phyloP scores from a whole-genome alignment of 2,797 vertebrate genomes.

The Spheniscus humboldti region DNA sequence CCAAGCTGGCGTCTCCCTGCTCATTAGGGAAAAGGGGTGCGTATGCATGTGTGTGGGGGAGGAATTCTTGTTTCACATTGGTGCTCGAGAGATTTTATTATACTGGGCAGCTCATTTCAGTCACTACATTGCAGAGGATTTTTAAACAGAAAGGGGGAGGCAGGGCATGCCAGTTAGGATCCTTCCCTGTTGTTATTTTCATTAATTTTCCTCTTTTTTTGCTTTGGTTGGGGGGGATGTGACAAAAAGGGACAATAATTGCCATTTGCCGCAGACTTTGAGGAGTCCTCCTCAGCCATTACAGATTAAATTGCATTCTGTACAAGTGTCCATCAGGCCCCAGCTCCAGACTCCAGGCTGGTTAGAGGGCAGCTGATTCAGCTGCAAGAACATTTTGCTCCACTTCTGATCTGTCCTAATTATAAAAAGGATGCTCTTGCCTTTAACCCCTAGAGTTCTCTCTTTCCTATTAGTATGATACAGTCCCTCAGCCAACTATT shows the following conservation, averaged over 20 bases:
- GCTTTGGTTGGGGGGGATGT: conserved; percentile 34
- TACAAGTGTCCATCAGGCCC: conserved; percentile 55
- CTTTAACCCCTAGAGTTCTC: conserved; percentile 51
- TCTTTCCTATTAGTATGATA: background rate
- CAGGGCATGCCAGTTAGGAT: conserved; percentile 8
- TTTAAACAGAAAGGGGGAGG: conserved; percentile 11
- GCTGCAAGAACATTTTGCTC: conserved; percentile 56
- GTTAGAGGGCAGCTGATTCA: conserved; percentile 62
- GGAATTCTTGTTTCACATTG: conserved; percentile 40
- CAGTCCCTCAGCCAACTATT: background rate
- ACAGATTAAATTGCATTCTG: conserved; percentile 64
- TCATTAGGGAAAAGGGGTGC: conserved; percentile 74
- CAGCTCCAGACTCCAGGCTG: conserved; percentile 52
- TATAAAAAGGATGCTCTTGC: conserved; percentile 41
- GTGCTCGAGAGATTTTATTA: conserved; percentile 61
- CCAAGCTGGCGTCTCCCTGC: conserved; percentile 75
- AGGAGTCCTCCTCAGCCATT: conserved; percentile 62
- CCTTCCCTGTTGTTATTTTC: conserved; percentile 51
- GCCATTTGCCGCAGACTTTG: conserved; percentile 62
- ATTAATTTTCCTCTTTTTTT: conserved; percentile 53
- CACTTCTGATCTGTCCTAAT: conserved; percentile 46
- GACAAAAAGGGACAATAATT: conserved; percentile 68
- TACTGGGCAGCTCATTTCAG: conserved; percentile 62
- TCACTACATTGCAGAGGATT: conserved; percentile 17
- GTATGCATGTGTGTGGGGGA: background rate